phyloP scores from a whole-genome alignment of 2,113 vertebrate genomes.

The Atlantisia rogersi region DNA sequence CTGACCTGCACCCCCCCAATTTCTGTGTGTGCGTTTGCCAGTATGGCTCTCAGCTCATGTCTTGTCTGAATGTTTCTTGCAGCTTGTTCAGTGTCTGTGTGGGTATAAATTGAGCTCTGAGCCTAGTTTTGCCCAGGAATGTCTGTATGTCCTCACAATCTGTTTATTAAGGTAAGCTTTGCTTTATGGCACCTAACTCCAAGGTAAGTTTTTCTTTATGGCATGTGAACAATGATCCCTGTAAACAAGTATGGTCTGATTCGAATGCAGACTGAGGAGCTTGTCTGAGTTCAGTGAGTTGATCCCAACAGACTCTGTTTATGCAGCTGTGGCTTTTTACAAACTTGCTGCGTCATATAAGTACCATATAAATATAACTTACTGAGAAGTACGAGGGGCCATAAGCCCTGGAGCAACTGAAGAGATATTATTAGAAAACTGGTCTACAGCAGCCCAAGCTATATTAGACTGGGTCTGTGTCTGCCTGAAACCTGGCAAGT shows the following conservation, averaged over 20 bases:
- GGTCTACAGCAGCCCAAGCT: slow-evolving; percentile 38
- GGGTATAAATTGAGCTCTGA: not conserved
- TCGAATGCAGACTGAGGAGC: slow-evolving; percentile 18
- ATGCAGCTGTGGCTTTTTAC: slow-evolving; percentile 42
- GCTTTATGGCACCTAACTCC: not conserved
- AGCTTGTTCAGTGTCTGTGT: not conserved
- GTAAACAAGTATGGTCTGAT: not conserved
- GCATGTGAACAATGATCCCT: not conserved
- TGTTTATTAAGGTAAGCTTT: not conserved
- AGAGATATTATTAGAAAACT: slow-evolving; percentile 48
- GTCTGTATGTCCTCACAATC: not conserved
- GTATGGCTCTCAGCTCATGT: not conserved
- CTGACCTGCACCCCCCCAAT: rapidly evolving
- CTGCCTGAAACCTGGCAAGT: not conserved
- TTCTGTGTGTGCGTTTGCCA: not conserved
- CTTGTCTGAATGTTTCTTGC: not conserved
- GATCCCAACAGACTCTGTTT: slow-evolving; percentile 40
- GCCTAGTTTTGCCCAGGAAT: not conserved
- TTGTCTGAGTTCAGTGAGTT: not conserved
- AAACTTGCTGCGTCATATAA: not conserved
- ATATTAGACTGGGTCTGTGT: not conserved
- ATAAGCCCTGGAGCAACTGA: not conserved
- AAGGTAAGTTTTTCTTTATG: not conserved
- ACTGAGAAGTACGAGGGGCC: not conserved
- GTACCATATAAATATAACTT: slow-evolving; percentile 59